Conservation (phyloP, 2,113 vertebrate genomes). For the Heteronetta atricapilla region DNA sequence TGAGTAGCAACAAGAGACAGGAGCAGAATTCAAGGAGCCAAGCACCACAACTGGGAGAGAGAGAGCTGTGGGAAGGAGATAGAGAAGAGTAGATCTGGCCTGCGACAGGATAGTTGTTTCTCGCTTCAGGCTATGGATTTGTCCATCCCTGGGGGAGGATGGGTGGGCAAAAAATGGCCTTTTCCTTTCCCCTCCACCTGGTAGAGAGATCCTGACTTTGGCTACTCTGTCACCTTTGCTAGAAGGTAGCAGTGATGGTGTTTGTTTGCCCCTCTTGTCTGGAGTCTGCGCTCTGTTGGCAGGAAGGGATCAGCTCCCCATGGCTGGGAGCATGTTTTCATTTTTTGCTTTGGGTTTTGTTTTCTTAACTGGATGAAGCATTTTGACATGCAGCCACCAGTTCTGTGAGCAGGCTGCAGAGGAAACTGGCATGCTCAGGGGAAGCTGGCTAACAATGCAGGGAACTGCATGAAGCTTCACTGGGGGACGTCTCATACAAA, state of each 20-base stretch:
- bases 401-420: neutral
- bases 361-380: neutral
- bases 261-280: neutral
- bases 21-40: neutral
- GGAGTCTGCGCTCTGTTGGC: neutral
- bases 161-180: neutral
- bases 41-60: neutral
- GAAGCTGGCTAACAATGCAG: neutral
- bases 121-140: neutral
- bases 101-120: neutral
- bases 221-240: fast-evolving
- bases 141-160: neutral
- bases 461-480: neutral
- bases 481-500: neutral
- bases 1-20: neutral
- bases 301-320: neutral
- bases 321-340: neutral
- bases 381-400: neutral
- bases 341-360: neutral
- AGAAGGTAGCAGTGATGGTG: neutral
- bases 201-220: neutral
- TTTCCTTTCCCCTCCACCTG: neutral
- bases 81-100: neutral
- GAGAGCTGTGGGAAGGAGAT: neutral
- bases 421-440: neutral